Evolutionary conservation across 2,888 invertebrate species (phyloP).

Genomic region (Drosophila algonquin): DNA sequence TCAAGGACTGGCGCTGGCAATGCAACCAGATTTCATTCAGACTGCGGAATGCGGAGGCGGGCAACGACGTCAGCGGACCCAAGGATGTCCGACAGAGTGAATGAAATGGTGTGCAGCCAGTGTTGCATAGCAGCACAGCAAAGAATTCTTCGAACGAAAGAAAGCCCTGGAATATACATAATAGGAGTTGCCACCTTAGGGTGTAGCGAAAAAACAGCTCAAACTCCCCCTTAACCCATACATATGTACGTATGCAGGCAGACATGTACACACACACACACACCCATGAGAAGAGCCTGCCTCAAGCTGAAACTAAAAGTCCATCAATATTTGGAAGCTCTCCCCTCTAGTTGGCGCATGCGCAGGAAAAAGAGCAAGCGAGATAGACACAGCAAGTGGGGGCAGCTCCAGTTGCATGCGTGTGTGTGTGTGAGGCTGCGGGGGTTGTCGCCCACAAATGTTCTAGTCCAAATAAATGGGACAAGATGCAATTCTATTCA

Average conservation of each 20-base stretch:
- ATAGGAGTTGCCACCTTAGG: constrained; percentile 1
- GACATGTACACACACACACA: constrained; percentile 12
- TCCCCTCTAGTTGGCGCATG: constrained; percentile 55
- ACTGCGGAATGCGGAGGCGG: constrained; percentile 12
- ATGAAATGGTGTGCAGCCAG: constrained; percentile 46
- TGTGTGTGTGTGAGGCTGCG: constrained; percentile 13
- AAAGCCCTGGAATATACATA: constrained; percentile 2
- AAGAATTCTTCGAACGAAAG: constrained; percentile 10
- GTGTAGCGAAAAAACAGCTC: not conserved
- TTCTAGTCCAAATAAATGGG: constrained; percentile 17
- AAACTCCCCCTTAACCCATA: constrained; percentile 33
- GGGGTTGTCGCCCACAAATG: constrained; percentile 30
- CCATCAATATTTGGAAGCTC: constrained; percentile 52
- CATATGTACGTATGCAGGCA: constrained; percentile 1
- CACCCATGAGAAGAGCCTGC: constrained; percentile 53
- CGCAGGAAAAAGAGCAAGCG: constrained; percentile 45
- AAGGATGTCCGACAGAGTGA: constrained; percentile 65
- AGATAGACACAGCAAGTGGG: constrained; percentile 16
- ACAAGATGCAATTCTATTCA: not conserved
- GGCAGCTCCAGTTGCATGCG: constrained; percentile 41
- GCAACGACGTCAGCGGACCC: constrained; percentile 62
- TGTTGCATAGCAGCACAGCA: constrained; percentile 12
- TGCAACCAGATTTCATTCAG: constrained; percentile 46
- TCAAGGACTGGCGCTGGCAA: constrained; percentile 63
- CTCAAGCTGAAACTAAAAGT: constrained; percentile 68